Evolutionary conservation across 2,888 invertebrate species (phyloP).

Genomic region (Autographa pulchrina): DNA sequence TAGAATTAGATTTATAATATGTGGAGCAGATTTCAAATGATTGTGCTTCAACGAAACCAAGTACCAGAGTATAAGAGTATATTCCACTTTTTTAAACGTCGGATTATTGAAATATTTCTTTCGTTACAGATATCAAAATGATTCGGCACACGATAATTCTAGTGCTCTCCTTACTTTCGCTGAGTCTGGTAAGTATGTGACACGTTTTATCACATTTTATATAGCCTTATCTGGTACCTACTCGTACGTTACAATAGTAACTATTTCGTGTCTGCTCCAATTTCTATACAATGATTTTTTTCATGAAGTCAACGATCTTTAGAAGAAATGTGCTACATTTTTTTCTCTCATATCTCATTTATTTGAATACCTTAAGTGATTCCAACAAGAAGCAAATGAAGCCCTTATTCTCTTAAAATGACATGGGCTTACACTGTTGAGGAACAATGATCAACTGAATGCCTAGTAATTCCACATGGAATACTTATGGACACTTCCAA

Average conservation of each 20-base stretch:
- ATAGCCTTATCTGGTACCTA: neutral
- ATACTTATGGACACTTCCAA: no score
- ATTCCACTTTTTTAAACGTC: neutral
- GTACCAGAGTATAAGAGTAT: neutral
- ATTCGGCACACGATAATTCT: constrained; percentile 35
- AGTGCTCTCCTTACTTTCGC: constrained; percentile 24
- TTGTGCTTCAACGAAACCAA: neutral
- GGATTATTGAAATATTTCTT: neutral
- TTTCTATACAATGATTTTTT: neutral
- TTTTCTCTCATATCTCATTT: no score
- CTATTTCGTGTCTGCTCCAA: neutral
- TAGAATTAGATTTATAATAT: no score
- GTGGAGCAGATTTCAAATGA: neutral
- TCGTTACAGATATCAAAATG: constrained; percentile 55
- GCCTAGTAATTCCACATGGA: no score
- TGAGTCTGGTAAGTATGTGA: constrained; percentile 39
- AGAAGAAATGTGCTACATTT: no score
- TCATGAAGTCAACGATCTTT: no score
- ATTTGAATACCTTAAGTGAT: no score
- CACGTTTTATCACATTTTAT: neutral
- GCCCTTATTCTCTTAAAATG: no score
- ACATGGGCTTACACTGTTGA: no score
- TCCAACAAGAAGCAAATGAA: no score
- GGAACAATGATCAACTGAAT: no score
- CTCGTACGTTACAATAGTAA: neutral